Evolutionary conservation across 2,888 invertebrate genomes (phyloP).

Genomic region (Dolomedes plantarius): DNA sequence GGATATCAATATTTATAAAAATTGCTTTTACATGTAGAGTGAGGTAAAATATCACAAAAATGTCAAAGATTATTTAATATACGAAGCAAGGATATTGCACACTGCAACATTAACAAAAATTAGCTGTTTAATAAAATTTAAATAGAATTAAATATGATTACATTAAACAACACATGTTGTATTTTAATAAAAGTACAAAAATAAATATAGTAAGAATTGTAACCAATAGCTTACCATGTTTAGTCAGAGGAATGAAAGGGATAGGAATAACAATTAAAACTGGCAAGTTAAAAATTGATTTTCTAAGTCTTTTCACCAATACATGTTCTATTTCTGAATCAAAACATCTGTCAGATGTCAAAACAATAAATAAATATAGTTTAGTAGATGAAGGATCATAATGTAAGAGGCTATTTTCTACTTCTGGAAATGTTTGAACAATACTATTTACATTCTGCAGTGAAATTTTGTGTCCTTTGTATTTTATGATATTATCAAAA

Average conservation of each 20-base stretch:
- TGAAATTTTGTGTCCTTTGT: constrained; percentile 84
- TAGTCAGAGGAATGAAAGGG: constrained; percentile 75
- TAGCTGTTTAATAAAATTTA: no score
- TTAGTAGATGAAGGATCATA: constrained; percentile 24
- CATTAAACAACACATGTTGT: no score
- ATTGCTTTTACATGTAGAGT: no score
- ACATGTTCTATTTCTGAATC: not conserved
- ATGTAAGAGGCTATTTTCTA: constrained; percentile 23
- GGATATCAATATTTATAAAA: no score
- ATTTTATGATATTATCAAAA: constrained; percentile 84
- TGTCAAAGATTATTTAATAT: no score
- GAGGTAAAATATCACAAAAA: no score
- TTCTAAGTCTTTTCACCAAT: constrained; percentile 3
- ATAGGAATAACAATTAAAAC: constrained; percentile 75
- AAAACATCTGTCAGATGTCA: not conserved
- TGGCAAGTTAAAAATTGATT: constrained; percentile 63
- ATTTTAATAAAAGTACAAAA: no score
- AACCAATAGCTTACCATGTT: constrained; percentile 77
- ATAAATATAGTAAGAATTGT: no score
- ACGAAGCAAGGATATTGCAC: no score
- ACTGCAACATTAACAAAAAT: no score
- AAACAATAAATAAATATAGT: constrained; percentile 34
- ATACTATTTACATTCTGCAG: constrained; percentile 11
- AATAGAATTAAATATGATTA: no score
- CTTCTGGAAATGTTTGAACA: constrained; percentile 24